Conservation (phyloP, 2,113 vertebrate genomes). For the Polyodon spathula region DNA sequence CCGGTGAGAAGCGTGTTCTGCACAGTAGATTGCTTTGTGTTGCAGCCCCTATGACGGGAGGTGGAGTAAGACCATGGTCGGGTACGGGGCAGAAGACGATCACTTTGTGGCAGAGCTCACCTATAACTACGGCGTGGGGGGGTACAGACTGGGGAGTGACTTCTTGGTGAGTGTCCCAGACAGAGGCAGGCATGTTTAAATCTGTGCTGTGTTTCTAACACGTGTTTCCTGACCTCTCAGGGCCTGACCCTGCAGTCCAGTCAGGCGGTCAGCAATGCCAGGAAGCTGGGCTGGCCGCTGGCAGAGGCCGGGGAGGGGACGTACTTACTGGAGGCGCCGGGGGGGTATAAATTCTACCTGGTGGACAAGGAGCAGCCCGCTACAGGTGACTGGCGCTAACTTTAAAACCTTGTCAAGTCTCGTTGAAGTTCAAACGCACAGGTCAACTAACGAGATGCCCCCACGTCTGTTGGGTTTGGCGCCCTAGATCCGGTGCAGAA, state of each 20-base stretch:
- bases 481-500: conserved; percentile 79
- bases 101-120: conserved; percentile 93
- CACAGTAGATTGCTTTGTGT: too few relatives aligned
- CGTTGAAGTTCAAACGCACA: too few relatives aligned
- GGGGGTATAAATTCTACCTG: conserved; percentile 84
- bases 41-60: conserved; percentile 91
- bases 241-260: conserved; percentile 82
- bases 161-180: conserved; percentile 65
- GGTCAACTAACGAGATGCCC: too few relatives aligned
- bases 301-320: conserved; percentile 55
- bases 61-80: conserved; percentile 98
- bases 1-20: background rate
- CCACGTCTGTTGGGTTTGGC: background rate
- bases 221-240: too few relatives aligned
- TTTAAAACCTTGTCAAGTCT: too few relatives aligned
- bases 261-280: conserved; percentile 77
- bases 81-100: conserved; percentile 80
- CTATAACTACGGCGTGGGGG: conserved; percentile 88
- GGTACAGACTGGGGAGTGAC: conserved; percentile 84
- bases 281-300: conserved; percentile 74
- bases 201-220: background rate
- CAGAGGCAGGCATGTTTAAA: background rate
- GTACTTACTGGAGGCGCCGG: conserved; percentile 77
- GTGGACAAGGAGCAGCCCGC: conserved; percentile 61
- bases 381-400: conserved; percentile 55